Evolutionary conservation across 2,888 invertebrate species (phyloP).

Genomic region (Sarcophaga carnaria): DNA sequence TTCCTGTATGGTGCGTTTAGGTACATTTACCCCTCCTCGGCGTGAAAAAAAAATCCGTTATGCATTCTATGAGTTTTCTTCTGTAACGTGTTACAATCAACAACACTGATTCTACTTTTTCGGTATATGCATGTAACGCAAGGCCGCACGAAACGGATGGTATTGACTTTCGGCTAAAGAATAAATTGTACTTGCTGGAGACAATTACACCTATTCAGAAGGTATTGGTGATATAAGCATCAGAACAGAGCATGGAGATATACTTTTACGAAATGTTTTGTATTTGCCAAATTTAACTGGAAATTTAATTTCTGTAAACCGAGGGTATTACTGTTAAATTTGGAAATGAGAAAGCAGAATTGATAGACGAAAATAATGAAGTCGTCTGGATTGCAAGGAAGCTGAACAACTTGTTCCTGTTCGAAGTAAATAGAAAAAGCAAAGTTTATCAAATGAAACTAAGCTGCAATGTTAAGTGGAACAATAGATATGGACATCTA

Average conservation of each 20-base stretch:
- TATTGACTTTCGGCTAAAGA: background rate
- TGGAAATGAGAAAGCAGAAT: background rate
- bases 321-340: slow-evolving; percentile 5
- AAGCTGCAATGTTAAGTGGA: background rate
- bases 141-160: too few species aligned
- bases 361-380: background rate
- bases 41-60: too few species aligned
- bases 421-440: background rate
- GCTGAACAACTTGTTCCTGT: slow-evolving; percentile 3
- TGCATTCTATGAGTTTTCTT: too few species aligned
- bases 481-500: slow-evolving; percentile 27
- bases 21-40: too few species aligned
- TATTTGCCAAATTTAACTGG: slow-evolving; percentile 47
- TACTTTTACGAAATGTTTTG: slow-evolving; percentile 46
- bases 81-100: too few species aligned
- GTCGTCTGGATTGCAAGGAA: background rate
- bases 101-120: too few species aligned
- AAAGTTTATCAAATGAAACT: slow-evolving; percentile 20
- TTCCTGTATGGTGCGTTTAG: too few species aligned
- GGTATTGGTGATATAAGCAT: slow-evolving; percentile 38
- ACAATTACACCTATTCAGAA: slow-evolving; percentile 43
- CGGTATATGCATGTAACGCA: too few species aligned
- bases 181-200: background rate
- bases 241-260: slow-evolving; percentile 11
- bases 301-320: slow-evolving; percentile 48